phyloP scores from a whole-genome alignment of 2,797 vertebrate genomes.

The Anomalospiza imberbis region DNA sequence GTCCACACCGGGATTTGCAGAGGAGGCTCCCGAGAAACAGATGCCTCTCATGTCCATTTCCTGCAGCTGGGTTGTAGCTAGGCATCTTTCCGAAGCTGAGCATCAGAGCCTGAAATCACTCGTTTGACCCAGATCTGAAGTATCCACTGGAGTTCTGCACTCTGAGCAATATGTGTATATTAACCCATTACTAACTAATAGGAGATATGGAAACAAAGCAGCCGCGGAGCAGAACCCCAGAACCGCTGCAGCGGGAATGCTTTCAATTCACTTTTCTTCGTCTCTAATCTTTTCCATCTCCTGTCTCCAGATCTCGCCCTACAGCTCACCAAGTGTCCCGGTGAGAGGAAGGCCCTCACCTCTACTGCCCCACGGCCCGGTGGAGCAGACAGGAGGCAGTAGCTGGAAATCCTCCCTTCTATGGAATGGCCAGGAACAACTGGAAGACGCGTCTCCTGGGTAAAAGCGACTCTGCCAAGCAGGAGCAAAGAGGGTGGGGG shows the following conservation, averaged over 20 bases:
- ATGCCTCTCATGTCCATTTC: not conserved
- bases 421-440: not conserved
- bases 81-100: not conserved
- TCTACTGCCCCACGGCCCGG: not conserved
- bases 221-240: rapidly evolving
- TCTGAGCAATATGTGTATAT: not conserved
- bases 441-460: not conserved
- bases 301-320: not conserved
- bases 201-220: not conserved
- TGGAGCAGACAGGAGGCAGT: rapidly evolving
- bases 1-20: not conserved
- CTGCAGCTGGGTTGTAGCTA: not conserved
- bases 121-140: not conserved
- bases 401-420: not conserved
- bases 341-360: not conserved
- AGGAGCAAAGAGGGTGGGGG: not conserved
- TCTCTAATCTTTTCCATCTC: not conserved
- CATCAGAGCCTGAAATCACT: not conserved
- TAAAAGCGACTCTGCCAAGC: not conserved
- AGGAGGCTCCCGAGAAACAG: not conserved
- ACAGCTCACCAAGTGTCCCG: not conserved
- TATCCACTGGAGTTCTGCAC: not conserved
- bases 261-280: not conserved
- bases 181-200: not conserved
- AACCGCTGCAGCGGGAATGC: not conserved